phyloP scores from a whole-genome alignment of 2,797 vertebrate species.

The Microctenopoma steveboyesi region DNA sequence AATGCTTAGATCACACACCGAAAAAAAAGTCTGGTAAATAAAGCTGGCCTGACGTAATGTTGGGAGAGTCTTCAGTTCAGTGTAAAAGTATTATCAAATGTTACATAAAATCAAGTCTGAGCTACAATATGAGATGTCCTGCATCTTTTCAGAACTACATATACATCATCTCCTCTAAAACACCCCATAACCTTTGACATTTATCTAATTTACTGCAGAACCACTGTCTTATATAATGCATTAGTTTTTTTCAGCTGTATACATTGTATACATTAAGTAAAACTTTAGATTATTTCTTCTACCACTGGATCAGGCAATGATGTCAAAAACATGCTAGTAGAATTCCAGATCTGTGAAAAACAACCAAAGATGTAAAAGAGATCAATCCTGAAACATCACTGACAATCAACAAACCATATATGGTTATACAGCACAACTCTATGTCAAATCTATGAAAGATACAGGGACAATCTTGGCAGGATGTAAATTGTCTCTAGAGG shows the following conservation, averaged over 20 bases:
- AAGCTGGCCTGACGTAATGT: constrained; percentile 3
- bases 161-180: no score
- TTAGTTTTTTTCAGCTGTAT: no score
- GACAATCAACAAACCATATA: neutral
- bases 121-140: no score
- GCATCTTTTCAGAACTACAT: no score
- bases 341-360: neutral
- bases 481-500: neutral
- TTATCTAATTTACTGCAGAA: no score
- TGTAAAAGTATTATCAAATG: neutral
- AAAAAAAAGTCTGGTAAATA: neutral
- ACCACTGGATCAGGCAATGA: neutral
- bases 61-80: neutral
- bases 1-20: constrained; percentile 52
- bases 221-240: no score
- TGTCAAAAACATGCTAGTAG: neutral
- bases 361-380: neutral
- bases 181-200: no score
- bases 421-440: neutral
- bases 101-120: neutral
- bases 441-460: neutral
- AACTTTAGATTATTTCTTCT: no score
- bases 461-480: neutral
- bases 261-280: no score
- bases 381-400: neutral